Base-by-base conservation (phyloP, 2,888 invertebrate genomes). In the Himalopsyche kuldschensis region DNA sequence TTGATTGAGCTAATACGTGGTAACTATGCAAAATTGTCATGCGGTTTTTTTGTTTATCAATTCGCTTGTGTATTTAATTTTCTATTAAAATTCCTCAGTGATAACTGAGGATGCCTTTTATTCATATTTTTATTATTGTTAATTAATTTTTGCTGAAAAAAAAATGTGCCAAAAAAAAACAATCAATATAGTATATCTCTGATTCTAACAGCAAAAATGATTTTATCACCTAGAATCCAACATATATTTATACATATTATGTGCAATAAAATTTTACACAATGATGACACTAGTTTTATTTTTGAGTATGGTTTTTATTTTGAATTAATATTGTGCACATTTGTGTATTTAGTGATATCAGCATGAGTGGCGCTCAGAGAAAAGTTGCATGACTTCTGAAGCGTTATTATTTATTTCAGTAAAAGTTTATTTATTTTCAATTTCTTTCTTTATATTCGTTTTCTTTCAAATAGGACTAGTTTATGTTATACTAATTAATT, bases 231-330 rank as follows among this genome's bases (percentile, higher is more conserved):
- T 75, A 41, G 24, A 46, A 35, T 69, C 27, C 2, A 30, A 69
- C 27, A 27, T 69, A 27, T 69, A 69, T 69, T 69, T 69, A 76
- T 76, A 35, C 11, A 76, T 76, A n/a, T 75, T 75, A 75, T 76
- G 41, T 76, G 27, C 75, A 82, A 79, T 82, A 79, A 82, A 82
- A 48, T 48, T 82, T 75, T 75, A 75, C 69, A 47, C 79, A 82
- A 79, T 82, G 82, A 82, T 82, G 82, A 79, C 82, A 82, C 79
- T 82, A 82, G 82, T 82, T 82, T 82, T 82, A 82, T 82, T 82
- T 79, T 75, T 75, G 31, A 47, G 47, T 32, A 80, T 80, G 0
- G 11, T 41, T 41, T 41, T 41, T 41, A 41, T 41, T 8, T 75
- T 63, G 27, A 6, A 27, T 30, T 78, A 20, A 27, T 78, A 15